Base-by-base conservation (phyloP, 2,888 invertebrate genomes). In the Melolontha melolontha region DNA sequence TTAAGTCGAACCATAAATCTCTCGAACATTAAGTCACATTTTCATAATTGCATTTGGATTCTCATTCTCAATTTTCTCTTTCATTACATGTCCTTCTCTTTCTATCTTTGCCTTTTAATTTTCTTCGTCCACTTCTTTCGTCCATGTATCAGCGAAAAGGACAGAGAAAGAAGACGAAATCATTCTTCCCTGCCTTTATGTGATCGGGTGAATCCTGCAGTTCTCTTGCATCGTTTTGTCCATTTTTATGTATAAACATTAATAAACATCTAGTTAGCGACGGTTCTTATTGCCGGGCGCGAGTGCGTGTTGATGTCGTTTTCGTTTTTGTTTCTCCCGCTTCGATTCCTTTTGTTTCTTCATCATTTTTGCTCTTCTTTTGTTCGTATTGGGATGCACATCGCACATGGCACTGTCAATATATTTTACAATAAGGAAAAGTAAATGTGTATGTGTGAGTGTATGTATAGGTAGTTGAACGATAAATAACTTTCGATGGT, bases 21-120 rank as follows among this genome's bases (percentile, higher is more conserved):
- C 79, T 74, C 64, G 77, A 80, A 81, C 82, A 82, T 82, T 82
- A 82, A 82, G 82, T 82, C 82, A 82, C 81, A 82, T 82, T 82
- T 82, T 82, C 82, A 81, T 82, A 82, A 82, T 82, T 82, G 81
- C 82, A 82, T 82, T 82, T 82, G 80, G 79, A 75, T 75, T 76
- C 75, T 66, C 52, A 64, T 51, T 51, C 64, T 54, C 49, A 44
- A 40, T 55, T 68, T 64, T 40, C 64, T 29, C 39, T 50, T 50
- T 62, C 14, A 47, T 47, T 47, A 22, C 47, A 34, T 62, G 14
- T 34, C 16, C 34, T 42, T 34, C 34, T 59, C 59, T 59, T 39
- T 62, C 34, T 47, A 44, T 47, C 22, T 49, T 1, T 22, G 22
- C 22, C 10, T 17, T 11, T 49, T 49, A 22, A 22, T 49, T 49